phyloP scores from a whole-genome alignment of 2,113 vertebrate genomes.

The Dendropsophus ebraccatus region DNA sequence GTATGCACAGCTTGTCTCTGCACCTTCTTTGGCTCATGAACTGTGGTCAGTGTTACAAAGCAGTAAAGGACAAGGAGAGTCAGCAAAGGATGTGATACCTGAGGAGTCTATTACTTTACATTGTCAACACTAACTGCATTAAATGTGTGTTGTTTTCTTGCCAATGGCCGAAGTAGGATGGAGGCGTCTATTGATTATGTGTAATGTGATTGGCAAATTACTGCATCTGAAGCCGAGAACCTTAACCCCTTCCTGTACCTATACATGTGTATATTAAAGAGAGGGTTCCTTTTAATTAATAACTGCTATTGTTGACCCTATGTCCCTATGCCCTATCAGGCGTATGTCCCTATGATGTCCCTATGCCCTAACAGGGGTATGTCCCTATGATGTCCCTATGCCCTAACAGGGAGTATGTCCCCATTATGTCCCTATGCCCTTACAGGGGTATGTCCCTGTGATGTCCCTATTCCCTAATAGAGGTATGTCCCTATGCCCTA shows the following conservation, averaged over 20 bases:
- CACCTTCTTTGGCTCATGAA: neutral
- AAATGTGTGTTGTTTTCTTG: slow-evolving; percentile 10
- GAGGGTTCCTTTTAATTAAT: too few species aligned
- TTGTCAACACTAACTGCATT: slow-evolving; percentile 10
- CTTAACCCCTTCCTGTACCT: neutral
- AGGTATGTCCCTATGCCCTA: too few species aligned
- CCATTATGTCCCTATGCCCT: too few species aligned
- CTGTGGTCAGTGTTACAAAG: neutral
- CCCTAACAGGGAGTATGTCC: too few species aligned
- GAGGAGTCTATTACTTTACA: slow-evolving; percentile 21
- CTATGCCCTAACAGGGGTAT: too few species aligned
- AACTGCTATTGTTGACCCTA: too few species aligned
- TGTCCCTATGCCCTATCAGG: too few species aligned
- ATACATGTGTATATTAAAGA: too few species aligned
- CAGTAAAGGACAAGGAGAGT: neutral
- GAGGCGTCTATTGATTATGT: slow-evolving; percentile 23
- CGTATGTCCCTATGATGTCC: too few species aligned
- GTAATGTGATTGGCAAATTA: slow-evolving; percentile 9
- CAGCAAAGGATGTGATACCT: neutral
- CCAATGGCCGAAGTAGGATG: neutral
- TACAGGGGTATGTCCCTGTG: too few species aligned
- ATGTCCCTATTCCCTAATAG: too few species aligned
- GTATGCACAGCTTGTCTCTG: neutral
- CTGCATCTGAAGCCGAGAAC: neutral
- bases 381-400: too few species aligned